A percentile compares a stretch with the other conserved stretches of the same genome.
These are phyloP conservation scores for Menidia beryllina DNA, from an alignment of 2,113 vertebrate genomes.

Conservation along the genomic window DNA sequence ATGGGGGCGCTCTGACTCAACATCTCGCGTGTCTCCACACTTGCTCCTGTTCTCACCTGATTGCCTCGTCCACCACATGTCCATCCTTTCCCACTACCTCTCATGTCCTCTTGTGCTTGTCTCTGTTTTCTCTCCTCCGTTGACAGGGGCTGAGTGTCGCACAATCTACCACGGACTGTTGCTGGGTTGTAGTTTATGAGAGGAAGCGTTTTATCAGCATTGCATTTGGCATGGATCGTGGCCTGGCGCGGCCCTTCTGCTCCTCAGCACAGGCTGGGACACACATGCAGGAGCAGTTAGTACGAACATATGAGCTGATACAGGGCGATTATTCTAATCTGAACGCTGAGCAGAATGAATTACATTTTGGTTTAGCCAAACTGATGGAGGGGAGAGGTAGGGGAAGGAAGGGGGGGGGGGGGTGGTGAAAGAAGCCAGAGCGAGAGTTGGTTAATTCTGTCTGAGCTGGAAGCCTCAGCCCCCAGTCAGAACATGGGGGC, in stretches of 20 bases:
- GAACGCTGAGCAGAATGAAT: slow-evolving; percentile 26
- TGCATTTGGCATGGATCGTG: slow-evolving; percentile 30
- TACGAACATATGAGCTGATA: slow-evolving; percentile 13
- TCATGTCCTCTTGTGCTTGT: slow-evolving; percentile 58
- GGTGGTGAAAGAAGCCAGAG: slow-evolving; percentile 28
- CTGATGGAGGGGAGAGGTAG: slow-evolving; percentile 28
- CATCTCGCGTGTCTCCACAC: slow-evolving; percentile 30
- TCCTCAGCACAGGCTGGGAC: slow-evolving; percentile 2
- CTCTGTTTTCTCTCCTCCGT: slow-evolving; percentile 58
- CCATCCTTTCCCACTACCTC: slow-evolving; percentile 43
- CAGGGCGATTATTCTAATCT: slow-evolving; percentile 26
- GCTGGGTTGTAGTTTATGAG: slow-evolving; percentile 35
- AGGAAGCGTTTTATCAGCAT: slow-evolving; percentile 53
- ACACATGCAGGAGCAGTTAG: background rate
- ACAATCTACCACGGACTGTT: slow-evolving; percentile 74
- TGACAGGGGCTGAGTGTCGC: slow-evolving; percentile 78
- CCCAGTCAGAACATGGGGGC: slow-evolving; percentile 63
- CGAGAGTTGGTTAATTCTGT: slow-evolving; percentile 68
- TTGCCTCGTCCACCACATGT: slow-evolving; percentile 43
- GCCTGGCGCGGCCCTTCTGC: slow-evolving; percentile 7
- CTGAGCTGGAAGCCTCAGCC: slow-evolving; percentile 69
- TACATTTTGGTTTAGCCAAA: slow-evolving; percentile 28
- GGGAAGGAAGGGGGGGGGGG: slow-evolving; percentile 21
- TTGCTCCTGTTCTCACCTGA: slow-evolving; percentile 68
- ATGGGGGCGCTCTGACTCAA: slow-evolving; percentile 78